A percentile compares a stretch with the other conserved stretches of the same genome.
phyloP scores from a whole-genome alignment of 2,888 invertebrate genomes.

The Leucophenga maculata region DNA sequence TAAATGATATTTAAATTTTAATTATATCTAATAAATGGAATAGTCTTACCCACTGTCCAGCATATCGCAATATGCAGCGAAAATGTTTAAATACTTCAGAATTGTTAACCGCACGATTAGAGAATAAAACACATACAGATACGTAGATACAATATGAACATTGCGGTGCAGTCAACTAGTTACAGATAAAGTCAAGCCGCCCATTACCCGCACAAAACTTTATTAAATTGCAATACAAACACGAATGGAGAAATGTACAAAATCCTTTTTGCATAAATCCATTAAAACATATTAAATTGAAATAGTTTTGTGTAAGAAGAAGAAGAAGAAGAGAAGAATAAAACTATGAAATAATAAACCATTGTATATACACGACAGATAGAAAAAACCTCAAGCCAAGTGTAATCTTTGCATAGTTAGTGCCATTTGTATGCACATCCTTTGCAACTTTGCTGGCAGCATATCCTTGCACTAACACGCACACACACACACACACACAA shows the following conservation, averaged over 20 bases:
- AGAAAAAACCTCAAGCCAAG: conserved; percentile 6
- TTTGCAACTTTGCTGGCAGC: conserved; percentile 12
- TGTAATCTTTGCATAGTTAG: conserved; percentile 13
- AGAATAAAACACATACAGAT: too few relatives aligned
- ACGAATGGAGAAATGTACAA: too few relatives aligned
- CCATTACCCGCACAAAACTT: neutral
- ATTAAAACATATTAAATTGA: conserved; percentile 49
- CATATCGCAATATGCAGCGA: too few relatives aligned
- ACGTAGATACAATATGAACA: too few relatives aligned
- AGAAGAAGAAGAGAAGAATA: conserved; percentile 23
- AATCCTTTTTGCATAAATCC: conserved; percentile 44
- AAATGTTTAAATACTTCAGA: too few relatives aligned
- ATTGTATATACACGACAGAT: neutral
- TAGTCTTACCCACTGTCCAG: too few relatives aligned
- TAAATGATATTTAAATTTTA: too few relatives aligned
- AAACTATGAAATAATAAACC: conserved; percentile 10
- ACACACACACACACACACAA: too few relatives aligned
- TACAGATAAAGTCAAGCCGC: neutral
- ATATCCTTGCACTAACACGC: conserved; percentile 27
- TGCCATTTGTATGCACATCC: conserved; percentile 9
- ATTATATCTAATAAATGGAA: too few relatives aligned
- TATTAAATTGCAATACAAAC: too few relatives aligned
- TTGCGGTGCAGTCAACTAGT: neutral
- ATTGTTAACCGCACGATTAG: too few relatives aligned
- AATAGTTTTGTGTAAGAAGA: conserved; percentile 43